Percentiles rank a stretch among this genome's conserved stretches.
phyloP scores from a whole-genome alignment of 2,113 vertebrate genomes.

The Gallinago jamesoni region DNA sequence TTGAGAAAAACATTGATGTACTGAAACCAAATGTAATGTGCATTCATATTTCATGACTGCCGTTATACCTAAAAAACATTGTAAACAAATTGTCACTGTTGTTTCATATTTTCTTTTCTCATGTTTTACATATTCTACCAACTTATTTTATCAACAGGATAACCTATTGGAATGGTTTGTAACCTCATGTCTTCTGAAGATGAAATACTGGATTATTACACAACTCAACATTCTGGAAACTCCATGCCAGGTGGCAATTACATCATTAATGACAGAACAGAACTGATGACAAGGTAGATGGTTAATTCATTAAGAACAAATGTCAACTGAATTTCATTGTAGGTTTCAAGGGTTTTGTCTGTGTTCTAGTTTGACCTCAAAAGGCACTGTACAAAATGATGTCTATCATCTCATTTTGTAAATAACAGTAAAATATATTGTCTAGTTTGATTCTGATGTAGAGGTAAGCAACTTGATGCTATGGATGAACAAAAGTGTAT shows the following conservation, averaged over 20 bases:
- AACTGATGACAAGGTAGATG: background rate
- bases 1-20: background rate
- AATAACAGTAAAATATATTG: background rate
- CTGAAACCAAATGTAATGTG: background rate
- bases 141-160: background rate
- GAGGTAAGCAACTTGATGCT: background rate
- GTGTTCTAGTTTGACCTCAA: background rate
- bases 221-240: background rate
- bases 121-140: background rate
- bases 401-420: background rate
- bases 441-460: background rate
- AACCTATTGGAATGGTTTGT: background rate
- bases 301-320: slow-evolving; percentile 23
- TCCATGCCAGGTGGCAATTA: background rate
- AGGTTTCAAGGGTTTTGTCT: background rate
- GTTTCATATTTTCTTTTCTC: background rate
- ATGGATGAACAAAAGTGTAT: background rate
- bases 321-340: slow-evolving; percentile 10
- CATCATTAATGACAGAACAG: background rate
- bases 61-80: background rate
- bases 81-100: background rate
- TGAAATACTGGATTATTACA: background rate
- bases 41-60: background rate
- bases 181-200: background rate
- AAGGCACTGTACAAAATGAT: background rate